Evolutionary conservation across 2,797 vertebrate species (phyloP).

Genomic region (Taenioides sp.): DNA sequence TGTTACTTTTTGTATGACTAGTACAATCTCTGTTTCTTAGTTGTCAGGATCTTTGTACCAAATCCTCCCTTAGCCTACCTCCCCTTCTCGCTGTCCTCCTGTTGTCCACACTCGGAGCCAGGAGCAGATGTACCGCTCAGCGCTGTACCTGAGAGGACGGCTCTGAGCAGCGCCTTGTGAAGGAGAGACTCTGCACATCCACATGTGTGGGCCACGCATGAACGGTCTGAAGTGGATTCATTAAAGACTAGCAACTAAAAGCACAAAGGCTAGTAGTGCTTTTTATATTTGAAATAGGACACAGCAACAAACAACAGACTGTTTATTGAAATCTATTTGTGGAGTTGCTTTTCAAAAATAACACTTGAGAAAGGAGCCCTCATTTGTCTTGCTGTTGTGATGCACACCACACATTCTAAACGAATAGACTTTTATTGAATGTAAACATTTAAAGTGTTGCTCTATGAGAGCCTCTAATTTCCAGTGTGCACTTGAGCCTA

Average conservation of each 20-base stretch:
- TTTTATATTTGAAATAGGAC: conserved; percentile 67
- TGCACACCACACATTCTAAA: conserved; percentile 39
- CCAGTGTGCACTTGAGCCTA: conserved; percentile 20
- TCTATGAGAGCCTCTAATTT: not conserved
- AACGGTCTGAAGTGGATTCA: conserved; percentile 46
- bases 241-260: conserved; percentile 58
- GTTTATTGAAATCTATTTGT: conserved; percentile 47
- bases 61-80: conserved; percentile 68
- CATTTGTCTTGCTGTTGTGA: conserved; percentile 64
- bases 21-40: conserved; percentile 64
- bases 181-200: conserved; percentile 11
- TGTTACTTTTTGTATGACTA: conserved; percentile 58
- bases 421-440: conserved; percentile 16
- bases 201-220: conserved; percentile 39
- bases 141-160: conserved; percentile 33
- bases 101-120: conserved; percentile 39
- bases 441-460: conserved; percentile 15
- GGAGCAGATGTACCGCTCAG: conserved; percentile 33
- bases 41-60: conserved; percentile 68
- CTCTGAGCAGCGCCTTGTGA: conserved; percentile 16
- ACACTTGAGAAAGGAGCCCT: conserved; percentile 53
- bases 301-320: conserved; percentile 35
- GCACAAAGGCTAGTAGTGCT: conserved; percentile 62
- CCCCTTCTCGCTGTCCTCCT: conserved; percentile 63
- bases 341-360: conserved; percentile 42